Base-by-base conservation (phyloP, 2,113 vertebrate genomes). In the Lagopus leucura region DNA sequence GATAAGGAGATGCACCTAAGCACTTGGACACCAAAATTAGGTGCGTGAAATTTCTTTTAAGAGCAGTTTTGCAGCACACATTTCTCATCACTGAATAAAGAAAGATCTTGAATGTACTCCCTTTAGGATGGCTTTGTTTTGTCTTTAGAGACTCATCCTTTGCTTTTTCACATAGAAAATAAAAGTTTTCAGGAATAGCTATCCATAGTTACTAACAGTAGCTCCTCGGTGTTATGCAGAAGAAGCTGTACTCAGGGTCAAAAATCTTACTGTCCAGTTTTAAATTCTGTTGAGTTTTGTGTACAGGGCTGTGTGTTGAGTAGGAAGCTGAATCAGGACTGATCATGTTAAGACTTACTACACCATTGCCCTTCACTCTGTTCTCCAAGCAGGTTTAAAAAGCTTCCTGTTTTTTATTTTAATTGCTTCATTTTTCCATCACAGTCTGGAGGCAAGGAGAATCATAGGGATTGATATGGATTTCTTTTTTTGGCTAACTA, bases 401-500 rank as follows among this genome's bases (percentile, higher is more conserved):
- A 40, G 34, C 30, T 54, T 80, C 12, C n/a, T 61, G 30, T 0
- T 86, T 88, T 88, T 89, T 86, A 40, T 64, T 90, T 86, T 78
- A 92, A 66, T 90, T 88, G 64, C 47, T 76, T 77, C 16, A 40
- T 79, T 93, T 93, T 94, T 65, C 67, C 74, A 82, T 92, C 43
- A 54, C 42, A 65, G 13, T 93, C 76, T 94, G 61, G 71, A 92
- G 25, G 82, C 27, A 0, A 90, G 67, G 55, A 95, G 55, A 94
- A 92, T 93, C 74, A 71, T 30, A 85, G 18, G 52, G 65, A 89
- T 74, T 89, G 71, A 79, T 60, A 91, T 2, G 28, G 55, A 52
- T 88, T 92, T 86, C 54, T 85, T 89, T 94, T 94, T 94, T 57
- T 34, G 32, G 28, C n/a, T 86, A 94, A 92, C 94, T 83, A 96